A percentile compares a stretch with the other conserved stretches of the same genome.
phyloP scores from a whole-genome alignment of 2,797 vertebrate species.

The Macroramphosus scolopax region DNA sequence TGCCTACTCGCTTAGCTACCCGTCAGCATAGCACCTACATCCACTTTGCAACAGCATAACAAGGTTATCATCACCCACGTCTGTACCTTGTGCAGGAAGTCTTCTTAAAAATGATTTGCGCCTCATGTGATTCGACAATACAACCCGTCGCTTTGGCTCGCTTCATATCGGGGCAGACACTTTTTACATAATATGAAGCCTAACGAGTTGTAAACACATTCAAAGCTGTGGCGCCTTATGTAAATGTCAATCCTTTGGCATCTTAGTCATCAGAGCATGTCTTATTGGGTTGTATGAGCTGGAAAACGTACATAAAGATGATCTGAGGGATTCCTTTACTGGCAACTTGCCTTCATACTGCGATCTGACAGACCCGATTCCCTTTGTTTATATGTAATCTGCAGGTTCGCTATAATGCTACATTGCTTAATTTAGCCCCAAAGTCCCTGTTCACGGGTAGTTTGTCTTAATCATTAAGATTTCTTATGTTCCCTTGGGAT shows the following conservation, averaged over 20 bases:
- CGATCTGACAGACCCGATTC: slow-evolving; percentile 1
- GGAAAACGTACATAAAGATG: too few species aligned
- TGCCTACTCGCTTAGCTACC: slow-evolving; percentile 31
- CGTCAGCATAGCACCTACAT: slow-evolving; percentile 27
- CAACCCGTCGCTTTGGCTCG: neutral
- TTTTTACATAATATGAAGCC: slow-evolving; percentile 6
- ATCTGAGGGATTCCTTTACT: slow-evolving; percentile 15
- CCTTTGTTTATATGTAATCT: neutral
- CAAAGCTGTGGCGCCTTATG: slow-evolving; percentile 1
- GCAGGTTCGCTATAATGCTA: slow-evolving; percentile 6
- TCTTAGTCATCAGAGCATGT: slow-evolving; percentile 1
- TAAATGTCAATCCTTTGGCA: neutral
- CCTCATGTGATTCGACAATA: slow-evolving; percentile 10
- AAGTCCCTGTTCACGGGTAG: slow-evolving; percentile 7
- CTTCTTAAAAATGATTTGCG: slow-evolving; percentile 14
- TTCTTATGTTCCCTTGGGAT: slow-evolving; percentile 8
- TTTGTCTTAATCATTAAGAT: slow-evolving; percentile 38
- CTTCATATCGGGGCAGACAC: neutral
- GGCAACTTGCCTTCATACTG: neutral
- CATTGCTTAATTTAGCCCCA: too few species aligned
- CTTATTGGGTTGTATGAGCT: slow-evolving; percentile 4
- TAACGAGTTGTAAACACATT: slow-evolving; percentile 2
- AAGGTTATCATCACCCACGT: slow-evolving; percentile 21
- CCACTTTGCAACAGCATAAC: slow-evolving; percentile 24
- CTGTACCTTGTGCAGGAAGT: neutral